Evolutionary conservation across 2,797 vertebrate genomes (phyloP), one percentile per base, ranked within the genome.

Genomic region (Dipus sagitta): DNA sequence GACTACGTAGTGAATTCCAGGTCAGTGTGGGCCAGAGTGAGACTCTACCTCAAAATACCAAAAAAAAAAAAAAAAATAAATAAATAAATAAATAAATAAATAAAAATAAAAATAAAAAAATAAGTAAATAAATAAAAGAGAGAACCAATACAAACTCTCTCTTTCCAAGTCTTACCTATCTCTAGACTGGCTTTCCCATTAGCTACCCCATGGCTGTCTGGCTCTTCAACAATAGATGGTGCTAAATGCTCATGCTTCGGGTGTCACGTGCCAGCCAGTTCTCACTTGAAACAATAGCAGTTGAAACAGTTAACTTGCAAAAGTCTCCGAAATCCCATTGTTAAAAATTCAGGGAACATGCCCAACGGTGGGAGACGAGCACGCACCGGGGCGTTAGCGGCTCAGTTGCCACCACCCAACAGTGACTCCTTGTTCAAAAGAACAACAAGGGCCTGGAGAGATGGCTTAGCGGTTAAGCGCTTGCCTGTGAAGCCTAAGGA

Each of bases 201-300:
- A 72, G 62, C 68, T 58, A 23, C 20, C 65, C 6, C 71, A 47
- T 2, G 67, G 77, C 72, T 82, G 91, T 98, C 96, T 97, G 82
- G 90, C 88, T 94, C 94, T 93, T 26, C 79, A 96, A 96, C 98
- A 97, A 97, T 98, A 98, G 98, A 98, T 98, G 98, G 98, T 97
- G 97, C 98, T 98, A 97, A 96, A 95, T 95, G 96, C 94, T 97
- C 97, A 97, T 71, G 71, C 94, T 98, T 97, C 95, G 70, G 4
- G n/a, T 1, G 9, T 76, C n/a, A 30, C 8, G 13, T 30, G 3
- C 87, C 96, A 94, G 81, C 78, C 87, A 93, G 96, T 67, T 95
- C 93, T 93, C 86, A 96, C 97, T 91, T 96, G 94, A 97, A 97
- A 97, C 97, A 97, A 98, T 93, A 97, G 93, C 95, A 95, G 95